Conservation (phyloP, 1,140 invertebrate species). For the Monomorium pharaonis region DNA sequence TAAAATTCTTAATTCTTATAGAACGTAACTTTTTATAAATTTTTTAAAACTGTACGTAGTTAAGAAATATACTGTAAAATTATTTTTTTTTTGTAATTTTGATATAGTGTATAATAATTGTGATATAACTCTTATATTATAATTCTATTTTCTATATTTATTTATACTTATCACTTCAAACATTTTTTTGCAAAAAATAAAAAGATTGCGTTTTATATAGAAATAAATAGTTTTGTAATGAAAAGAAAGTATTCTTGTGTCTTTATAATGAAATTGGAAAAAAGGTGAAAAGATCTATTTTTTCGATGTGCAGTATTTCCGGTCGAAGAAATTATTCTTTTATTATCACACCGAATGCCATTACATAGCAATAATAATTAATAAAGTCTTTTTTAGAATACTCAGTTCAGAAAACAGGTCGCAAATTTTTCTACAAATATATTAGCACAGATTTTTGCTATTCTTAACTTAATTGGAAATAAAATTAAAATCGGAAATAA, state of each 20-base stretch:
- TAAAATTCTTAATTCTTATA: not conserved
- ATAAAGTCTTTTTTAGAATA: constrained; percentile 64
- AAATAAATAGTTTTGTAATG: not conserved
- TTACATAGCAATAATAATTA: constrained; percentile 80
- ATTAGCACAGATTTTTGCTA: constrained; percentile 25
- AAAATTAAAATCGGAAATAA: constrained; percentile 46
- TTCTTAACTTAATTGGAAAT: constrained; percentile 55
- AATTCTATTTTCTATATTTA: not conserved
- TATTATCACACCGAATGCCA: constrained; percentile 76
- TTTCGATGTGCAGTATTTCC: constrained; percentile 56
- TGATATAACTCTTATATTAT: not conserved
- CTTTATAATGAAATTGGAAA: constrained; percentile 60
- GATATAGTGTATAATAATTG: too few species aligned
- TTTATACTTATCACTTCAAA: not conserved
- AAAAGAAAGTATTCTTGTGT: not conserved
- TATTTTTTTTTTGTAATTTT: too few species aligned
- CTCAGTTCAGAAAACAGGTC: constrained; percentile 5
- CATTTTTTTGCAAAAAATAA: not conserved
- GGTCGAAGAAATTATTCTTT: constrained; percentile 67
- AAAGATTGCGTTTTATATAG: not conserved
- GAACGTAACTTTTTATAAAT: too few species aligned
- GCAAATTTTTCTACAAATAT: constrained; percentile 15
- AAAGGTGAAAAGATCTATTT: constrained; percentile 61
- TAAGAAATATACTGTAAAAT: too few species aligned
- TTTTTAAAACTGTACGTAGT: too few species aligned